These are phyloP conservation scores for Campylomormyrus tamandua DNA, from an alignment of 2,113 vertebrate genomes.

Conservation along the genomic window DNA sequence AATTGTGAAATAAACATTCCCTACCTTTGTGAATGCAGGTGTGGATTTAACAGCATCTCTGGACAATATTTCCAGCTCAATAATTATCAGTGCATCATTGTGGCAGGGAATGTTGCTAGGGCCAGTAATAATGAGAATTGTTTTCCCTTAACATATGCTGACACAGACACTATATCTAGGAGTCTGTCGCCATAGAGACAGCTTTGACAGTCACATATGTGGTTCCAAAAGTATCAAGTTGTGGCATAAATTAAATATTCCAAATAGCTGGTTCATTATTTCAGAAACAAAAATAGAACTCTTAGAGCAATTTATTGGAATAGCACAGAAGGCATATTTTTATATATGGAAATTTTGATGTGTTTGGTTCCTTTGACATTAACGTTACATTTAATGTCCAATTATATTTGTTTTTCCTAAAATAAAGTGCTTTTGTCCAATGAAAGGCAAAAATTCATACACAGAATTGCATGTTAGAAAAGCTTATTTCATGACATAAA, in stretches of 20 bases:
- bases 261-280: not conserved
- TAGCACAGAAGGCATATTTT: not conserved
- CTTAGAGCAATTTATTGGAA: not conserved
- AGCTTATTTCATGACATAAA: not conserved
- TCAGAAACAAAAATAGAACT: not conserved
- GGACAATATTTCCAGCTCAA: not conserved
- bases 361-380: not conserved
- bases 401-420: not conserved
- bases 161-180: not conserved
- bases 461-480: not conserved
- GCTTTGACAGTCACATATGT: not conserved
- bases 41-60: not conserved
- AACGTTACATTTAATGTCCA: not conserved
- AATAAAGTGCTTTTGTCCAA: not conserved
- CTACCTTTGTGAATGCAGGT: not conserved
- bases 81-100: not conserved
- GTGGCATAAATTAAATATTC: not conserved
- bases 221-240: not conserved
- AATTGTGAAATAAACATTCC: constrained; percentile 7
- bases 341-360: not conserved
- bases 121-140: not conserved
- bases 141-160: not conserved
- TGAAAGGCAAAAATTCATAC: not conserved
- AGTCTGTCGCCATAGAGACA: not conserved
- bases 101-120: not conserved